A percentile compares a stretch with the other conserved stretches of the same genome.
Conservation (phyloP, 2,113 vertebrate species). For the Hippocampus mohnikei region DNA sequence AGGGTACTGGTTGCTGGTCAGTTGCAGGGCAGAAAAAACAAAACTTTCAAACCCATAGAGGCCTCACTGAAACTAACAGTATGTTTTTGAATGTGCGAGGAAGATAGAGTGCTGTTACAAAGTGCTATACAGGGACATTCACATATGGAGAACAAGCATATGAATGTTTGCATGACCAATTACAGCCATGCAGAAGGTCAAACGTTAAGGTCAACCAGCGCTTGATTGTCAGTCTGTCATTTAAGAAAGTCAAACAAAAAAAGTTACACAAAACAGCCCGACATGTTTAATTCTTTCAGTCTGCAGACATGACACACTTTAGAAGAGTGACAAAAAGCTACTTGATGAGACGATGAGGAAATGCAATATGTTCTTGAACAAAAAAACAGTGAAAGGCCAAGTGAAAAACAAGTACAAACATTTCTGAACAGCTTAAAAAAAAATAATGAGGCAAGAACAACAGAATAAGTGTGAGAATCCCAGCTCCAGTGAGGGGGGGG, state of each 20-base stretch:
- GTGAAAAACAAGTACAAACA: background rate
- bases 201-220: too few relatives aligned
- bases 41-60: too few relatives aligned
- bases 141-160: too few relatives aligned
- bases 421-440: background rate
- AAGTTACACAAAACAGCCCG: background rate
- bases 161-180: too few relatives aligned
- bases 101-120: too few relatives aligned
- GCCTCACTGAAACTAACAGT: too few relatives aligned
- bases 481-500: too few relatives aligned
- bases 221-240: background rate
- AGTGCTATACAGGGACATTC: too few relatives aligned
- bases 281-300: conserved; percentile 24
- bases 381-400: background rate
- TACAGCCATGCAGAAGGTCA: too few relatives aligned
- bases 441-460: conserved; percentile 19
- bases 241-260: background rate
- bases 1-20: too few relatives aligned
- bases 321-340: conserved; percentile 17
- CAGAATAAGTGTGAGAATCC: conserved; percentile 9
- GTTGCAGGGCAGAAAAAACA: too few relatives aligned
- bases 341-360: background rate
- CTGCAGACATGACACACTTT: conserved; percentile 32
- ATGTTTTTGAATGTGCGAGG: too few relatives aligned
- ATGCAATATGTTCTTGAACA: background rate